These are phyloP conservation scores for Sinocyclocheilus anophthalmus DNA, from an alignment of 2,113 vertebrate genomes.

Conservation along the genomic window DNA sequence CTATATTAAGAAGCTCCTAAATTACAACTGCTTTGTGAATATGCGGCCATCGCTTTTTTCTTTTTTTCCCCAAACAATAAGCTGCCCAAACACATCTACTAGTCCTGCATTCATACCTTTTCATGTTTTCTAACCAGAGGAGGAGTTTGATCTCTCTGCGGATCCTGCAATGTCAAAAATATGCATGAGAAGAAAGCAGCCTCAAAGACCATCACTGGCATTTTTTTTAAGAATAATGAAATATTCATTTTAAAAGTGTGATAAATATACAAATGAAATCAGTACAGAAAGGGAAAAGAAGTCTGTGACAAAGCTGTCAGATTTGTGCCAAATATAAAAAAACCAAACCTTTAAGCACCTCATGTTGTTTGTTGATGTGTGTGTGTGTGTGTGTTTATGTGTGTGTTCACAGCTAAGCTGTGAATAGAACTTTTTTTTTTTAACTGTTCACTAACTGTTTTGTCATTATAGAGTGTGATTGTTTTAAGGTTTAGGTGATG, in stretches of 20 bases:
- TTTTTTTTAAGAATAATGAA: conserved; percentile 73
- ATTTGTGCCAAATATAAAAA: conserved; percentile 50
- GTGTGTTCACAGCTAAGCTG: conserved; percentile 4
- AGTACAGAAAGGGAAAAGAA: conserved; percentile 69
- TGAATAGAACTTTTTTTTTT: conserved; percentile 13
- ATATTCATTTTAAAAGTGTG: conserved; percentile 74
- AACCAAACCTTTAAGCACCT: conserved; percentile 60
- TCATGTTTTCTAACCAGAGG: conserved; percentile 53
- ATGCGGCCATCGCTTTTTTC: not conserved
- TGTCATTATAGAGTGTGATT: not conserved
- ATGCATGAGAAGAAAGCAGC: conserved; percentile 68
- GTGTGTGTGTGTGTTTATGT: conserved; percentile 48
- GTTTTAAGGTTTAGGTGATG: not conserved
- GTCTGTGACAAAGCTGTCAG: conserved; percentile 67
- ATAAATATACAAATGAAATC: conserved; percentile 76
- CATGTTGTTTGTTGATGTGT: conserved; percentile 31
- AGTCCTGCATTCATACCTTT: conserved; percentile 35
- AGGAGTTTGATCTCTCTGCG: conserved; percentile 72
- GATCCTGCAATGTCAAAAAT: conserved; percentile 75
- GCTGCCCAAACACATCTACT: conserved; percentile 13
- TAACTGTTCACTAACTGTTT: not conserved
- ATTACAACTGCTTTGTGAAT: not conserved
- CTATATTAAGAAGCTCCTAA: conserved; percentile 33
- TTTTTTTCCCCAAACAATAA: not conserved
- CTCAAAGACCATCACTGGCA: conserved; percentile 78